Evolutionary conservation across 2,888 invertebrate genomes (phyloP).

Genomic region (Pseudococcus jackbeardsleyi): DNA sequence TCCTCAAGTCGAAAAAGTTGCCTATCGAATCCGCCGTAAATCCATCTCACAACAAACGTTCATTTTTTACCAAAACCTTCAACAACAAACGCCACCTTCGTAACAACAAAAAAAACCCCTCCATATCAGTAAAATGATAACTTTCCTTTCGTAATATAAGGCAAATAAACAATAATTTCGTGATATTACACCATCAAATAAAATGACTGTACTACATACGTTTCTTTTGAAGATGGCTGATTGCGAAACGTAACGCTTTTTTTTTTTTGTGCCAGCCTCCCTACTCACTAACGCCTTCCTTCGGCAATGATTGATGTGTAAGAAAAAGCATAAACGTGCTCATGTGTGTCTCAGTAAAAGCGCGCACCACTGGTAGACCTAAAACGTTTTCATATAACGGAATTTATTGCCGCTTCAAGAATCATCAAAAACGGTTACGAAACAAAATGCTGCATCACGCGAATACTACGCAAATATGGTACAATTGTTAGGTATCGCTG

Average conservation of each 20-base stretch:
- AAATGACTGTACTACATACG: conserved; percentile 27
- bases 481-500: neutral
- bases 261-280: neutral
- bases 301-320: conserved; percentile 40
- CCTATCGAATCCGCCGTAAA: conserved; percentile 19
- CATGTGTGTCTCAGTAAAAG: conserved; percentile 5
- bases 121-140: neutral
- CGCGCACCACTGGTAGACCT: conserved; percentile 44
- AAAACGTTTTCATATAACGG: conserved; percentile 30
- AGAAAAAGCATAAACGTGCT: conserved; percentile 43
- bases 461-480: conserved; percentile 44
- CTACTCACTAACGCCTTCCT: neutral
- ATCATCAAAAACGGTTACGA: conserved; percentile 40
- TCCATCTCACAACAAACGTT: neutral
- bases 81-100: neutral
- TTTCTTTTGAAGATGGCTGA: conserved; percentile 51
- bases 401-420: conserved; percentile 50
- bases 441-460: conserved; percentile 43
- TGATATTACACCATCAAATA: conserved; percentile 52
- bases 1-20: neutral
- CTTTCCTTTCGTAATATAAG: conserved; percentile 34
- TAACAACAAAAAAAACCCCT: neutral
- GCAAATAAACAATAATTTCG: conserved; percentile 46
- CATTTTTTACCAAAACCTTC: neutral
- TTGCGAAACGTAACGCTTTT: conserved; percentile 44